A percentile compares a stretch with the other conserved stretches of the same genome.
Conservation (phyloP, 37 sponge, comb jelly and placozoan species). For the Ianthella basta region DNA sequence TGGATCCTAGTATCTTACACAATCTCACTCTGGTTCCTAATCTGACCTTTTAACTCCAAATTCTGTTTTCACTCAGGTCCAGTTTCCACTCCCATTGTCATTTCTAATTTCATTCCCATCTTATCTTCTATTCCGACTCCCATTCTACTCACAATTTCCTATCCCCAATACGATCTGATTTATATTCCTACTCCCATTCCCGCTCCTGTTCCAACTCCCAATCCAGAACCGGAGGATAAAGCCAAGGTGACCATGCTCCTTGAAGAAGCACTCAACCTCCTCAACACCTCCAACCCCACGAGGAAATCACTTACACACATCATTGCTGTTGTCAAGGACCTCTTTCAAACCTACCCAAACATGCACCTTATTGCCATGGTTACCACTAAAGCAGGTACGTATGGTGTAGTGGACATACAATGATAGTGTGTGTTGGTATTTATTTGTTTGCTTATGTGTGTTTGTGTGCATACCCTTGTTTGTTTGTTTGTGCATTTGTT, state of each 20-base stretch:
- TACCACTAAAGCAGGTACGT: slow-evolving; percentile 66
- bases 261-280: slow-evolving; percentile 72
- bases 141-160: too few species aligned
- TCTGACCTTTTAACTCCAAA: too few species aligned
- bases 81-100: neutral
- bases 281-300: slow-evolving; percentile 66
- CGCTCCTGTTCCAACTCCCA: too few species aligned
- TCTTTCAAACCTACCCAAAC: slow-evolving; percentile 43
- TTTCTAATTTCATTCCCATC: neutral
- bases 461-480: neutral
- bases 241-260: slow-evolving; percentile 38
- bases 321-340: slow-evolving; percentile 24
- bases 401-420: neutral
- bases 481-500: slow-evolving; percentile 7
- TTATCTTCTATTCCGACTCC: slow-evolving; percentile 38
- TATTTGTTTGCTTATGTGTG: slow-evolving; percentile 17
- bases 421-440: slow-evolving; percentile 27
- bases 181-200: slow-evolving; percentile 38
- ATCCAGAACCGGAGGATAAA: too few species aligned
- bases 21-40: too few species aligned
- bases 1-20: too few species aligned
- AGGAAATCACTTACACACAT: slow-evolving; percentile 21
- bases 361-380: slow-evolving; percentile 40
- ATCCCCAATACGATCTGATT: too few species aligned
- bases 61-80: neutral